Percentiles rank a stretch among this genome's conserved stretches.
These are phyloP conservation scores for Typhlichthys eigenmanni DNA, from an alignment of 2,797 vertebrate species.

Conservation along the genomic window DNA sequence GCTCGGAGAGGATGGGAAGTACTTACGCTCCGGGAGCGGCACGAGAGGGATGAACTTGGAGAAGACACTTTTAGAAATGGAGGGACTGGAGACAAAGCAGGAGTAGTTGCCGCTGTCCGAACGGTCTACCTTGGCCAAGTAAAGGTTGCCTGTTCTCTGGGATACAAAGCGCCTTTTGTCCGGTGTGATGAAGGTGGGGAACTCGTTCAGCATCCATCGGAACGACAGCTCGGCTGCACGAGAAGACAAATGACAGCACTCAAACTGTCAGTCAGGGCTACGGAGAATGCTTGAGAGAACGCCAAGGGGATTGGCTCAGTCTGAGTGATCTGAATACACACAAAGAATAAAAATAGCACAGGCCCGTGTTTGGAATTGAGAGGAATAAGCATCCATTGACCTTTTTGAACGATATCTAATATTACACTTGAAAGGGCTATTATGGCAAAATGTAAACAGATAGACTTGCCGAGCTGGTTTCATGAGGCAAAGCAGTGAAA, in stretches of 20 bases:
- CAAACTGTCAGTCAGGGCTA: constrained; percentile 46
- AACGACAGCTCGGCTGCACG: constrained; percentile 89
- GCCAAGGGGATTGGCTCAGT: constrained; percentile 7
- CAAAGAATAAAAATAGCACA: constrained; percentile 35
- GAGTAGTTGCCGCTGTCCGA: constrained; percentile 95
- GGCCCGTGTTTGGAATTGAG: constrained; percentile 16
- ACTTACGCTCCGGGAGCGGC: constrained; percentile 88
- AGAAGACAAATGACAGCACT: constrained; percentile 33
- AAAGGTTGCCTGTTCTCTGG: constrained; percentile 94
- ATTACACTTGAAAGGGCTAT: constrained; percentile 21
- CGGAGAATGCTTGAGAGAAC: constrained; percentile 18
- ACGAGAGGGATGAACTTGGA: constrained; percentile 96
- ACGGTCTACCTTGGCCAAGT: constrained; percentile 92
- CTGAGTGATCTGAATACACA: constrained; percentile 42
- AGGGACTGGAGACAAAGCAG: constrained; percentile 92
- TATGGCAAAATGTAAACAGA: constrained; percentile 1
- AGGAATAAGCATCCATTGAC: constrained; percentile 50
- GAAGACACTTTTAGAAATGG: constrained; percentile 98
- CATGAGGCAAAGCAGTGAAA: constrained; percentile 19
- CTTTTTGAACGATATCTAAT: constrained; percentile 45
- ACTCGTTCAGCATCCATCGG: constrained; percentile 97
- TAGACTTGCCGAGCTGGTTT: constrained; percentile 25
- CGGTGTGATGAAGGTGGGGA: constrained; percentile 90
- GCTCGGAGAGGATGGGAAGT: constrained; percentile 4
- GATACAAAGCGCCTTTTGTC: constrained; percentile 93